Evolutionary conservation across 2,888 invertebrate genomes (phyloP), one percentile per base, ranked within the genome.

Genomic region (Ophion obscuratus): DNA sequence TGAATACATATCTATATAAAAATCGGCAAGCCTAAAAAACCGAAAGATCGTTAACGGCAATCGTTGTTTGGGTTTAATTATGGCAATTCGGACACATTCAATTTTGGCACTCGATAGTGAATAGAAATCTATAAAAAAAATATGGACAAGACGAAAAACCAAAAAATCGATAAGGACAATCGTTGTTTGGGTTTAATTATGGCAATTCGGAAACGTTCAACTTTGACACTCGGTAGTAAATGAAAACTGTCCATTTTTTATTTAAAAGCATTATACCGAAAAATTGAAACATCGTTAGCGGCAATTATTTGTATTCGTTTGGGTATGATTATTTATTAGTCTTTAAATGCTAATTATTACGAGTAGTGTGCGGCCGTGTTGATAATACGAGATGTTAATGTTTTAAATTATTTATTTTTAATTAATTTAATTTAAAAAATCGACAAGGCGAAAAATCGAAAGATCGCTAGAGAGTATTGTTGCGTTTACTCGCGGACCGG

Each of bases 131-230:
- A 14, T 14, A 61, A 36, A 36, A 7, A 77, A 64, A 64, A 73
- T 20, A 70, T 47, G 47, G n/a, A 17, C 14, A 47, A 47, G 47
- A 9, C 47, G 40, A 57, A 57, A 31, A 24, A 10, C 44, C 44
- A 14, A 17, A 17, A 40, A 62, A 17, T 24, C 44, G 9, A 10
- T 62, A 62, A 10, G 2, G 40, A 44, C 27, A 74, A 61, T 44
- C 9, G 27, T 64, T 75, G 17, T 47, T 44, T 11, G 14, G 47
- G 47, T 47, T 83, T 81, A 74, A 84, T 84, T 24, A 44, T 40
- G 62, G 11, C 17, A 24, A 40, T 47, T 73, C 64, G n/a, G 61
- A 59, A 79, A 59, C 57, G 31, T 47, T 40, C 66, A 31, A 59
- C 14, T 44, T 61, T 9, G 2, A 47, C 24, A 36, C 6, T 68